Evolutionary conservation across 2,113 vertebrate species (phyloP).

Genomic region (Sporophila hypoxantha): DNA sequence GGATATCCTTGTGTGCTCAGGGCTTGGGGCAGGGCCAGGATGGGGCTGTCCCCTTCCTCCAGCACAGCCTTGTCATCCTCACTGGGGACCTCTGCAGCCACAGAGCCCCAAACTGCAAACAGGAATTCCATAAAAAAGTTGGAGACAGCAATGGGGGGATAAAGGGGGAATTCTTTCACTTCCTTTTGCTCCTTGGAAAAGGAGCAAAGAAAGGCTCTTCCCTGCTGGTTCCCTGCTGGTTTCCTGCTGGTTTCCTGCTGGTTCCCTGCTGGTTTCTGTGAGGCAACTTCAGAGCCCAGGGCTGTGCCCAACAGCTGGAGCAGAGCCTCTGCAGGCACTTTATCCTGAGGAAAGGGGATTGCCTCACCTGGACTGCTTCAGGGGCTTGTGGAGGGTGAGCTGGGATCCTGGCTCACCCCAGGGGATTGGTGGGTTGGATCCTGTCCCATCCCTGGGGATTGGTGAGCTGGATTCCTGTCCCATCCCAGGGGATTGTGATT

Average conservation of each 20-base stretch:
- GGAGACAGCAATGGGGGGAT: background rate
- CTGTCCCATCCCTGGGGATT: accelerated
- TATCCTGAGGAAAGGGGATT: background rate
- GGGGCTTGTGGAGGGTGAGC: background rate
- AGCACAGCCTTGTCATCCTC: background rate
- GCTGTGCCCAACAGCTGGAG: background rate
- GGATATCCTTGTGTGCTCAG: accelerated
- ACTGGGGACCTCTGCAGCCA: background rate
- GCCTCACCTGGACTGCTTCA: background rate
- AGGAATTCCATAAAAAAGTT: background rate
- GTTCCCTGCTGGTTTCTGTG: background rate
- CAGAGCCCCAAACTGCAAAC: background rate
- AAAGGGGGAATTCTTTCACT: background rate
- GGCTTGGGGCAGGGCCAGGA: background rate
- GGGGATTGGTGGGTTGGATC: background rate
- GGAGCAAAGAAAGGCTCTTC: too few relatives aligned
- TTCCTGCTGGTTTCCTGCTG: background rate
- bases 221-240: background rate
- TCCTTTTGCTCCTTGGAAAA: background rate
- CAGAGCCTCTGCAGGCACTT: background rate
- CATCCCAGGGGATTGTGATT: too few relatives aligned
- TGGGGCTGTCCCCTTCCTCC: background rate
- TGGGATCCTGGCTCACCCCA: background rate
- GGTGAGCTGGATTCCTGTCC: background rate
- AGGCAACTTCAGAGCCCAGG: background rate